Percentiles rank a stretch among this genome's conserved stretches.
These are phyloP conservation scores for Halyomorpha halys DNA, from an alignment of 1,140 invertebrate genomes.

Conservation along the genomic window DNA sequence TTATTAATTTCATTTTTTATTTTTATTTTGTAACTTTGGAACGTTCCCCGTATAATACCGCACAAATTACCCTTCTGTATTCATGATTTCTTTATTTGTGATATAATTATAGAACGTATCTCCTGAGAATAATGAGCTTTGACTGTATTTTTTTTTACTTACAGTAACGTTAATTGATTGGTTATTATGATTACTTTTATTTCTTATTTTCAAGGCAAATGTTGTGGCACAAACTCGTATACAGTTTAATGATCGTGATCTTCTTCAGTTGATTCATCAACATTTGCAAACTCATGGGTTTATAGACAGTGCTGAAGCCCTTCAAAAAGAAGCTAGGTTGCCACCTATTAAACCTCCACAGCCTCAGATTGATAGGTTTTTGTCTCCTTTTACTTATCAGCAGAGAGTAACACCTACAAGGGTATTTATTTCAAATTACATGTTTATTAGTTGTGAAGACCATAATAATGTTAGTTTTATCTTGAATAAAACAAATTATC, in stretches of 20 bases:
- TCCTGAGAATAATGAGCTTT: no score
- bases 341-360: conserved; percentile 38
- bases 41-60: no score
- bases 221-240: conserved; percentile 93
- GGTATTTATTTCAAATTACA: conserved; percentile 17
- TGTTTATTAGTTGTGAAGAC: no score
- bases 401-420: conserved; percentile 29
- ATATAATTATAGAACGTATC: no score
- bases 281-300: conserved; percentile 73
- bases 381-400: conserved; percentile 46
- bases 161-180: no score
- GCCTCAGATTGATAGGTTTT: conserved; percentile 37
- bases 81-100: no score
- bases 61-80: no score
- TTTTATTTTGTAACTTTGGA: no score
- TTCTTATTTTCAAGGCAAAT: conserved; percentile 54
- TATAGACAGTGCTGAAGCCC: conserved; percentile 52
- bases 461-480: no score
- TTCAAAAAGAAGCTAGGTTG: conserved; percentile 68
- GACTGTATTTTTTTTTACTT: no score
- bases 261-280: conserved; percentile 83
- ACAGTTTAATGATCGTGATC: conserved; percentile 82
- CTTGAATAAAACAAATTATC: no score
- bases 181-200: neutral
- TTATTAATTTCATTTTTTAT: no score